Base-by-base conservation (phyloP, 1,140 invertebrate species). In the Phymastichus coffea region DNA sequence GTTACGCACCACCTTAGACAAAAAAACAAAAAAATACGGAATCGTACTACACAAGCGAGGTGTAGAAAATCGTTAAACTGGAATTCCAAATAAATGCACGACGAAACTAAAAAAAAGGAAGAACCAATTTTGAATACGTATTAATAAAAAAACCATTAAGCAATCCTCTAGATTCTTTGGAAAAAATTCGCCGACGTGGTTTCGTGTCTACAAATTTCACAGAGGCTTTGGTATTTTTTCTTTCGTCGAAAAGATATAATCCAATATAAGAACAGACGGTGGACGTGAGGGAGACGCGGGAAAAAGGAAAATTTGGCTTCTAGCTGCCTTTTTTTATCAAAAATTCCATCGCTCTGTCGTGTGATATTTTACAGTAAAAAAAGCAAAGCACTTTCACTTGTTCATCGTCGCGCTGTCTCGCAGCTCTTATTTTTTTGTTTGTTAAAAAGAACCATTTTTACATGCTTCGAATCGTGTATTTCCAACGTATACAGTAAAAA, bases 401-500 rank as follows among this genome's bases (percentile, higher is more conserved):
- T 33, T 33, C 12, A 7, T 33, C 12, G 28, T 33, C 28, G 28
- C 23, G 55, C 46, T 58, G 56, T 49, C 43, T 59, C 28, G 26
- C 38, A 57, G 40, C 49, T 10, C 41, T 33, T 28, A 9, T 53
- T 53, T 28, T 53, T 33, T 47, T 35, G 35, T 61, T 4, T 28
- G 4, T 28, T 59, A 66, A 66, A 69, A 57, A 55, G 48, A 61
- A 61, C 56, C 62, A 63, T 20, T 43, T 30, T 63, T 69, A 70
- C 58, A 68, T 73, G 59, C 54, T 64, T 72, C 68, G 65, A 69
- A 58, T 49, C 23, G 38, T 55, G 46, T 52, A 54, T 70, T 67
- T 70, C 63, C 68, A 67, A 76, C 67, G 70, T 67, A 75, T 72
- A 73, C 67, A 67, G 70, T 76, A 76, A 71, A 75, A 76, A 76